These are phyloP conservation scores for Phacellophora camtschatica DNA, from an alignment of 30 jellyfish, hydroid and myxozoan genomes.

Conservation along the genomic window DNA sequence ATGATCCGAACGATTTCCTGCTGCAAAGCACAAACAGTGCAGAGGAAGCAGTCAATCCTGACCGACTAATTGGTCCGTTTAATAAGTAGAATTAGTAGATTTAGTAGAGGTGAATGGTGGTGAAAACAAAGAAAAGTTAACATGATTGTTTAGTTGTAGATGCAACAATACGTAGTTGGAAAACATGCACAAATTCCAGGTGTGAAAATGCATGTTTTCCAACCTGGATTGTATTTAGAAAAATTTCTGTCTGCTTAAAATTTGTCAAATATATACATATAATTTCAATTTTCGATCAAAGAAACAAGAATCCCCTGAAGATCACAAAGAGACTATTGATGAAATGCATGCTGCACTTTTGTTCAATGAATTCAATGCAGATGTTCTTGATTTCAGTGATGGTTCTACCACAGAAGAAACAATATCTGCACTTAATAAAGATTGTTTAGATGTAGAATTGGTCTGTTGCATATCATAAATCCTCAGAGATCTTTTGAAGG, in stretches of 20 bases:
- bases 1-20: slow-evolving; percentile 21
- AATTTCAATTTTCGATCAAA: slow-evolving; percentile 17
- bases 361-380: slow-evolving; percentile 56
- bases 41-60: too few relatives aligned
- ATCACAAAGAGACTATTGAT: slow-evolving; percentile 45
- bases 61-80: too few relatives aligned
- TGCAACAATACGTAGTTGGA: too few relatives aligned
- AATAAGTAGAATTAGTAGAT: too few relatives aligned
- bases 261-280: slow-evolving; percentile 1
- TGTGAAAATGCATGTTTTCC: too few relatives aligned
- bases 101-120: too few relatives aligned
- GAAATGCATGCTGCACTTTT: slow-evolving; percentile 46
- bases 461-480: slow-evolving; percentile 38
- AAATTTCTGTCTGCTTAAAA: too few relatives aligned
- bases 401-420: slow-evolving; percentile 54
- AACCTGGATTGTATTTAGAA: too few relatives aligned
- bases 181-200: too few relatives aligned
- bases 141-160: too few relatives aligned
- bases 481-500: slow-evolving; percentile 39
- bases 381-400: slow-evolving; percentile 26
- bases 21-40: too few relatives aligned
- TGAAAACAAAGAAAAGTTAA: too few relatives aligned
- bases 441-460: slow-evolving; percentile 19
- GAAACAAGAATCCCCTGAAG: slow-evolving; percentile 7
- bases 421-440: slow-evolving; percentile 22